A percentile compares a stretch with the other conserved stretches of the same genome.
Evolutionary conservation across 2,113 vertebrate species (phyloP).

Genomic region (Etia nguti): DNA sequence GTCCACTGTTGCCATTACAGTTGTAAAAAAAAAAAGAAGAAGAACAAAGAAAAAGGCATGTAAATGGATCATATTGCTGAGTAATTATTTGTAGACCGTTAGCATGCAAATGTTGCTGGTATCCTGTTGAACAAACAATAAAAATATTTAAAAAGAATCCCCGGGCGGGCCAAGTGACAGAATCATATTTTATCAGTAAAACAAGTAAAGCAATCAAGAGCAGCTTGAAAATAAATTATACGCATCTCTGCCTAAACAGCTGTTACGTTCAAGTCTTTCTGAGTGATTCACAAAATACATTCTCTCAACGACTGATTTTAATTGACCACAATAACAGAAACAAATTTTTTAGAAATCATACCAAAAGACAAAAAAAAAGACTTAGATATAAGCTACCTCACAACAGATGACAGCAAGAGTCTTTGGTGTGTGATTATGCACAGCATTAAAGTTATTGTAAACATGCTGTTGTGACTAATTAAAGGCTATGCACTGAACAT

Average conservation of each 20-base stretch:
- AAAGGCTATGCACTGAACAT: conserved; percentile 41
- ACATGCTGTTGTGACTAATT: conserved; percentile 30
- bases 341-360: not conserved
- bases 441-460: conserved; percentile 36
- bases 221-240: conserved; percentile 75
- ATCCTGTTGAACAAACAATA: conserved; percentile 14
- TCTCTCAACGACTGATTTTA: conserved; percentile 64
- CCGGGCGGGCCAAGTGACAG: conserved; percentile 27
- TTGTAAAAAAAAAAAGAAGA: not conserved
- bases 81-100: conserved; percentile 1
- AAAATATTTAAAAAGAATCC: conserved; percentile 19
- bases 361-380: not conserved
- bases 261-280: conserved; percentile 71
- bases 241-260: conserved; percentile 57
- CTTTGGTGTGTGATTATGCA: conserved; percentile 9
- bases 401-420: conserved; percentile 6
- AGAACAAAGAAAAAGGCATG: not conserved
- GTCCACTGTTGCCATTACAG: conserved; percentile 44
- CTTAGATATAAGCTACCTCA: not conserved
- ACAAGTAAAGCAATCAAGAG: conserved; percentile 50
- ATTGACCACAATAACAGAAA: conserved; percentile 30
- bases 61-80: not conserved
- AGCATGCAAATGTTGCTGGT: conserved; percentile 14
- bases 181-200: conserved; percentile 32
- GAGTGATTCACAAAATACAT: conserved; percentile 76